These are phyloP conservation scores for Teinopalpus imperialis DNA, from an alignment of 2,888 invertebrate genomes.

Conservation along the genomic window DNA sequence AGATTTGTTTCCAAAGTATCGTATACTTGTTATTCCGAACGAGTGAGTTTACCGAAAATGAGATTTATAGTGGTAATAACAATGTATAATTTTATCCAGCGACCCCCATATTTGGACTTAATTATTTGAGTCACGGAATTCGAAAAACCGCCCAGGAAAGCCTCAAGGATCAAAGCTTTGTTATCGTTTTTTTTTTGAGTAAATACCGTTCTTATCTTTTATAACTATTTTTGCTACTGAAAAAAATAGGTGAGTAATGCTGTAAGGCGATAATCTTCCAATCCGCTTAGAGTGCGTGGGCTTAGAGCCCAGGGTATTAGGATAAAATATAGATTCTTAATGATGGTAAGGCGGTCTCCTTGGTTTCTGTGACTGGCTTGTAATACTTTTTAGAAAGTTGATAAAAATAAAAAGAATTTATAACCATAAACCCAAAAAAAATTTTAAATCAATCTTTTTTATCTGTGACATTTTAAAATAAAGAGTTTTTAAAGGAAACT, in stretches of 20 bases:
- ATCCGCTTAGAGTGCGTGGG: slow-evolving; percentile 74
- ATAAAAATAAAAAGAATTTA: not conserved
- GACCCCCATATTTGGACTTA: slow-evolving; percentile 70
- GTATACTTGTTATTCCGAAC: slow-evolving; percentile 62
- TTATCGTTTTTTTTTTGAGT: slow-evolving; percentile 55
- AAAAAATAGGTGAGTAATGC: slow-evolving; percentile 67
- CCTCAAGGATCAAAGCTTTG: slow-evolving; percentile 69
- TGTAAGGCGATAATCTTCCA: slow-evolving; percentile 73
- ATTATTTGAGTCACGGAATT: slow-evolving; percentile 81
- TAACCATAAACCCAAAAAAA: too few species aligned
- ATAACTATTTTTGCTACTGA: slow-evolving; percentile 67
- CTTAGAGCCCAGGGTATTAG: slow-evolving; percentile 60
- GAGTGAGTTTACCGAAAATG: slow-evolving; percentile 67
- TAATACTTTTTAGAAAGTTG: not conserved
- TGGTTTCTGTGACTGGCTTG: slow-evolving; percentile 31
- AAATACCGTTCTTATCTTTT: slow-evolving; percentile 55
- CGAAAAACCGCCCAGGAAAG: slow-evolving; percentile 69
- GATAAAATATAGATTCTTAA: slow-evolving; percentile 73
- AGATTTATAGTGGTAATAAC: slow-evolving; percentile 76
- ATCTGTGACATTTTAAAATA: too few species aligned
- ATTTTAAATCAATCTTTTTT: too few species aligned
- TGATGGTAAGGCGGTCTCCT: slow-evolving; percentile 41
- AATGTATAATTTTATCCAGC: slow-evolving; percentile 74
- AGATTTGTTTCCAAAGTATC: slow-evolving; percentile 8
- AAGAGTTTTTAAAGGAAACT: too few species aligned